These are phyloP conservation scores for Tachysurus vachellii DNA, from an alignment of 2,113 vertebrate genomes.

Conservation along the genomic window DNA sequence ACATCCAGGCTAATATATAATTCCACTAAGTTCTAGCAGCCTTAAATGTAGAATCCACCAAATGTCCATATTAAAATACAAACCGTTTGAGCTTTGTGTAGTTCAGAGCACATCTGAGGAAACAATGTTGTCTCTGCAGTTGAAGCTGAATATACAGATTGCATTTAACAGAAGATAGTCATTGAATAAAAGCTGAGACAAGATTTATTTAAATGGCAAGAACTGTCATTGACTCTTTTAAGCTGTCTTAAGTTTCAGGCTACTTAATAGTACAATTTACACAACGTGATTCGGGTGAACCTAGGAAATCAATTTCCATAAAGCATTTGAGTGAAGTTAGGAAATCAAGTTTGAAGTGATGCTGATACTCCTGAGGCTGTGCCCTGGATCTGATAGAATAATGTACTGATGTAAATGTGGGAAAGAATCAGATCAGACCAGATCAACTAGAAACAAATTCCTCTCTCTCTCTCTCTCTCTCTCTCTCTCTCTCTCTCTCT, in stretches of 20 bases:
- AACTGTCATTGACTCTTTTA: neutral
- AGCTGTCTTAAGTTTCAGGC: neutral
- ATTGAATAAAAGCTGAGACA: neutral
- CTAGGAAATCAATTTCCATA: neutral
- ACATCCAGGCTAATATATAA: conserved; percentile 33
- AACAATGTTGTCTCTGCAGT: neutral
- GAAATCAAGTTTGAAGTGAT: neutral
- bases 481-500: neutral
- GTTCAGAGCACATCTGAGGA: neutral
- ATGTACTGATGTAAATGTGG: neutral
- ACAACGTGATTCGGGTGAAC: neutral
- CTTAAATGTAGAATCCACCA: conserved; percentile 10
- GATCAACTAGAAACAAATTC: neutral
- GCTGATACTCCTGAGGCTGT: neutral
- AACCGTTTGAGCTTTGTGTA: neutral
- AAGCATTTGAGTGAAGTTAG: neutral
- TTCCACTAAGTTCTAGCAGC: conserved; percentile 15
- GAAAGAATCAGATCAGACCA: neutral
- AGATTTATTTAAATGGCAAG: neutral
- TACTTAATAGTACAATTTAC: conserved; percentile 5
- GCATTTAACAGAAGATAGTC: neutral
- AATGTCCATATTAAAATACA: conserved; percentile 6
- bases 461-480: neutral
- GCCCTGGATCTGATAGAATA: neutral
- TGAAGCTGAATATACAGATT: neutral